Conservation (phyloP, 2,888 invertebrate species). For the Limenitis arthemis region DNA sequence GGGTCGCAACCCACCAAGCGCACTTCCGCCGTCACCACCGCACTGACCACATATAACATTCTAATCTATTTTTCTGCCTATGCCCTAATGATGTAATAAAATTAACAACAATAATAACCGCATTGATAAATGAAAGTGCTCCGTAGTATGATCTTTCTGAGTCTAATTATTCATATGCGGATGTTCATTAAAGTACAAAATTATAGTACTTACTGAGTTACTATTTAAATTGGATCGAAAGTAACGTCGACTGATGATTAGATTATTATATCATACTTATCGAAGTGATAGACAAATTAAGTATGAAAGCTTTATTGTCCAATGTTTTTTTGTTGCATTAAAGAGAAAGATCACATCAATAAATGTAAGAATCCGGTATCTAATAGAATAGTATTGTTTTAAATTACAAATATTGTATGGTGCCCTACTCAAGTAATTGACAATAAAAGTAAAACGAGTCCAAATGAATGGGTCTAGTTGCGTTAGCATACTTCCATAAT, state of each 20-base stretch:
- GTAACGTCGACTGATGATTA: background rate
- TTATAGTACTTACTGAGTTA: background rate
- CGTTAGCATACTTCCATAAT: conserved; percentile 1
- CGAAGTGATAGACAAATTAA: background rate
- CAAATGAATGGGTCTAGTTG: conserved; percentile 5
- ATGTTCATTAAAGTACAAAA: background rate
- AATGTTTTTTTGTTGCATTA: too few relatives aligned
- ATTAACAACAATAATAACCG: too few relatives aligned
- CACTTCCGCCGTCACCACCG: conserved; percentile 32
- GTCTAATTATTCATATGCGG: background rate
- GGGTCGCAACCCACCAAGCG: conserved; percentile 35
- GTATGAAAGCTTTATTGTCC: too few relatives aligned
- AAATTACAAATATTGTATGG: background rate
- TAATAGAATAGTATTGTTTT: too few relatives aligned
- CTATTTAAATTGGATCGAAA: conserved; percentile 1
- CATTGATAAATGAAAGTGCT: too few relatives aligned
- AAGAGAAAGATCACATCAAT: too few relatives aligned
- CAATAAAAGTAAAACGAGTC: conserved; percentile 3
- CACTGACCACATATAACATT: background rate
- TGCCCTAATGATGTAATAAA: background rate
- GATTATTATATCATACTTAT: background rate
- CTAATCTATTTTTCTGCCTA: background rate
- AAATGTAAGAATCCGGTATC: too few relatives aligned
- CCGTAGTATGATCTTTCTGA: too few relatives aligned
- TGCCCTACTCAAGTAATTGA: background rate